phyloP scores from a whole-genome alignment of 2,797 vertebrate genomes.

The Dromococcyx pavoninus region DNA sequence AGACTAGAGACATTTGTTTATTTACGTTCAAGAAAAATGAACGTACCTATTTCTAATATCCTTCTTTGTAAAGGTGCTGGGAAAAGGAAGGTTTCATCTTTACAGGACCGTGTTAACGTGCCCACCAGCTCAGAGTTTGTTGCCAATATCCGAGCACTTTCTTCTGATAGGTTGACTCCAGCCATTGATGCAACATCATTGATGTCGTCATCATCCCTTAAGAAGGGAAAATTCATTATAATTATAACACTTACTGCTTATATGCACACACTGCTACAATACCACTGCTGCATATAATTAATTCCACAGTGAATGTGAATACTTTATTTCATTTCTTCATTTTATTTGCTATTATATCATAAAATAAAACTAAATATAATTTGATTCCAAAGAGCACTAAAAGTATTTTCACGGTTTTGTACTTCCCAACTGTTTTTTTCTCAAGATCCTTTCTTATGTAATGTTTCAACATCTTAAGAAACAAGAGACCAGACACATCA shows the following conservation, averaged over 20 bases:
- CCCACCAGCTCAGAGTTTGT: slow-evolving; percentile 94
- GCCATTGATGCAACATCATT: slow-evolving; percentile 96
- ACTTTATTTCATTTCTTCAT: neutral
- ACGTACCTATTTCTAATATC: slow-evolving; percentile 89
- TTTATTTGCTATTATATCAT: neutral
- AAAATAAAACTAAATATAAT: neutral
- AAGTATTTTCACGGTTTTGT: neutral
- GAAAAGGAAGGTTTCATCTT: slow-evolving; percentile 91
- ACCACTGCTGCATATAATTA: neutral
- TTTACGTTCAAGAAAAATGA: neutral
- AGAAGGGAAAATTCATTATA: neutral
- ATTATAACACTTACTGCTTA: neutral
- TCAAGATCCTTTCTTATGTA: neutral
- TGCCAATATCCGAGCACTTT: slow-evolving; percentile 92
- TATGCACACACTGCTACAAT: neutral
- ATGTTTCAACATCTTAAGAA: neutral
- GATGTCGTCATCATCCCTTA: slow-evolving; percentile 95
- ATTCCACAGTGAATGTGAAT: neutral
- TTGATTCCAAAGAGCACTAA: neutral
- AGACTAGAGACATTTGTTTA: neutral
- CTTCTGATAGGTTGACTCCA: slow-evolving; percentile 93
- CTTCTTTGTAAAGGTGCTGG: slow-evolving; percentile 84
- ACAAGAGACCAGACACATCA: neutral
- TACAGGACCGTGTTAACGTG: slow-evolving; percentile 90
- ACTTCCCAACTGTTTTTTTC: neutral